Base-by-base conservation (phyloP, 2,888 invertebrate genomes). In the Lissocephala sabroskyi region DNA sequence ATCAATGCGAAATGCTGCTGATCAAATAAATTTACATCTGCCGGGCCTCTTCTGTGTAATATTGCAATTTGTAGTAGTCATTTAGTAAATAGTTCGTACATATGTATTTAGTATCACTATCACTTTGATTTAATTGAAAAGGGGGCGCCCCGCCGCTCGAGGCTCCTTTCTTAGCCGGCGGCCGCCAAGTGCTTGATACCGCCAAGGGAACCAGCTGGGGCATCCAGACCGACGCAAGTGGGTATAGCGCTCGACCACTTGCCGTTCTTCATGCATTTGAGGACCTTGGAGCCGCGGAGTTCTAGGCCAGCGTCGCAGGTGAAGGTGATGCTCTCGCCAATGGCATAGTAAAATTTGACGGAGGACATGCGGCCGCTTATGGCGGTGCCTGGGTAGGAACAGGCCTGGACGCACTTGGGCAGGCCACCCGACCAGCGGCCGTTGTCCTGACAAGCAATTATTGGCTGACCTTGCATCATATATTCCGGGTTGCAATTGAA, bases 391-490 rank as follows among this genome's bases (percentile, higher is more conserved):
- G 94, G 94, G 81, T 94, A 95, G 0, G 93, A 92, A 83, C 94
- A 95, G 0, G 94, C 94, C 85, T 92, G 90, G 19, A 91, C 89
- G 92, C 94, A 95, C 84, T 93, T 92, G n/a, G 94, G 94, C 18
- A 92, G 86, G 35, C 90, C 90, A 40, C 92, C 92, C 47, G 93
- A 93, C 94, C 95, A 95, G 51, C 92, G 87, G 6, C 94, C 94
- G 79, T 91, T 93, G 77, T 94, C 93, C 85, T 94, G 94, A 83
- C 96, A 96, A 16, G 94, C 93, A 42, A 94, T 89, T 63, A 95
- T 94, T n/a, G 94, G 93, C 65, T 93, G 89, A 1, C 96, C 95
- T 82, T 94, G 94, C 88, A 95, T 90, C 88, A 95, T 94, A 84
- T 90, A 94, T 66, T 94, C 94, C 6, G 92, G 90, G 84, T 93